Base-by-base conservation (phyloP, 2,113 vertebrate genomes). In the Tragelaphus buxtoni region DNA sequence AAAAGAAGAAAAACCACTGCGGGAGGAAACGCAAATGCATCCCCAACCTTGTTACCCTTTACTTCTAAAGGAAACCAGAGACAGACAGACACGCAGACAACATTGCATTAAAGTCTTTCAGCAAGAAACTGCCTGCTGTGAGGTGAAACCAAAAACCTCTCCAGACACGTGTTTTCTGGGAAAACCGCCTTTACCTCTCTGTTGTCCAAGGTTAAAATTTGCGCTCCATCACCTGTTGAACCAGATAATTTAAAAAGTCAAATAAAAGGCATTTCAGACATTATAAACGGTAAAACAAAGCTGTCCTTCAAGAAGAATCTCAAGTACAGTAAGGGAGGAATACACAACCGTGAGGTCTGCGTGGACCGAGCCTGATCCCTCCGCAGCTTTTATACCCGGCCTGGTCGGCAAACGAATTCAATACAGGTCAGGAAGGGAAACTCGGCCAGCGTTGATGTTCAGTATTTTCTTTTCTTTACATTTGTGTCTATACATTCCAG, bases 341-440 rank as follows among this genome's bases (percentile, higher is more conserved):
- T 39, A 39, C 8, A 72, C 65, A 11, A 11, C n/a, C n/a, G 35
- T 22, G 65, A 35, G n/a, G 2, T 22, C 65, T 39, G 65, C 18
- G 4, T 22, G n/a, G 18, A 72, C n/a, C 0, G 4, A 35, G 1
- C 18, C n/a, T 69, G 18, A 22, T 11, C n/a, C 63, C 63, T 69
- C n/a, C 0, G 17, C 4, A 8, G n/a, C 63, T 35, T 35, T 69
- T n/a, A 69, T 20, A 20, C 17, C 0, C 0, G 63, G n/a, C 63
- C 63, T 69, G 63, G 9, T 35, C 1, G 2, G 63, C 63, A 20
- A 69, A 35, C 7, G 17, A 69, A 35, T 69, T 69, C n/a, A 69
- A 20, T 69, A 69, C n/a, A 69, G 63, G 17, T 10, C 17, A 20
- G 63, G 17, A 69, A 69, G 63, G 0, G 9, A 69, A 35, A 35